Conservation (phyloP, 2,797 vertebrate genomes). For the Philypnodon macrostomus region DNA sequence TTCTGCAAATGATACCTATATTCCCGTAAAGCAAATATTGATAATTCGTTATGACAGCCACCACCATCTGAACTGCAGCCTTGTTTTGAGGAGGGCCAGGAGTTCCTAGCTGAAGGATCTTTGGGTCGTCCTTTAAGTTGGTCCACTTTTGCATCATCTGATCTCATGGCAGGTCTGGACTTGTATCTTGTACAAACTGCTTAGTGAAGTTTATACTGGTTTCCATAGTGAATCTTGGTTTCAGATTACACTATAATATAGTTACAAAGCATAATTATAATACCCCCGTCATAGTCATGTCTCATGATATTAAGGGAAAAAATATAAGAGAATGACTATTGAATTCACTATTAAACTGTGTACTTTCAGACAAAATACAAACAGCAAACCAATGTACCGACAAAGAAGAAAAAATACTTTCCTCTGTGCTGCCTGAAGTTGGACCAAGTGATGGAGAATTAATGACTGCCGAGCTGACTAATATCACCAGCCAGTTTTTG, state of each 20-base stretch:
- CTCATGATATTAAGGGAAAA: not conserved
- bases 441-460: conserved; percentile 77
- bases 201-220: conserved; percentile 27
- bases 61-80: conserved; percentile 30
- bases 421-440: conserved; percentile 25
- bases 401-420: conserved; percentile 8
- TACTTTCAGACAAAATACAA: conserved; percentile 37
- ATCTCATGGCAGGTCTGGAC: conserved; percentile 37
- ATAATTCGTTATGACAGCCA: conserved; percentile 41
- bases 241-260: conserved; percentile 43
- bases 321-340: not conserved
- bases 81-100: conserved; percentile 37
- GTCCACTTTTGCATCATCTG: conserved; percentile 42
- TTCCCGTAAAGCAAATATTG: not conserved
- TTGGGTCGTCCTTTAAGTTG: conserved; percentile 44
- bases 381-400: not conserved
- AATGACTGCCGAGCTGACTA: conserved; percentile 81
- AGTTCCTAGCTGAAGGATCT: conserved; percentile 30
- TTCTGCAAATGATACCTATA: not conserved
- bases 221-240: conserved; percentile 34
- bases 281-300: not conserved
- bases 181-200: conserved; percentile 36
- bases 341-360: conserved; percentile 3
- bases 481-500: conserved; percentile 82
- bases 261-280: not conserved